A percentile compares a stretch with the other conserved stretches of the same genome.
These are phyloP conservation scores for Theristicus caerulescens DNA, from an alignment of 2,113 vertebrate species.

Conservation along the genomic window DNA sequence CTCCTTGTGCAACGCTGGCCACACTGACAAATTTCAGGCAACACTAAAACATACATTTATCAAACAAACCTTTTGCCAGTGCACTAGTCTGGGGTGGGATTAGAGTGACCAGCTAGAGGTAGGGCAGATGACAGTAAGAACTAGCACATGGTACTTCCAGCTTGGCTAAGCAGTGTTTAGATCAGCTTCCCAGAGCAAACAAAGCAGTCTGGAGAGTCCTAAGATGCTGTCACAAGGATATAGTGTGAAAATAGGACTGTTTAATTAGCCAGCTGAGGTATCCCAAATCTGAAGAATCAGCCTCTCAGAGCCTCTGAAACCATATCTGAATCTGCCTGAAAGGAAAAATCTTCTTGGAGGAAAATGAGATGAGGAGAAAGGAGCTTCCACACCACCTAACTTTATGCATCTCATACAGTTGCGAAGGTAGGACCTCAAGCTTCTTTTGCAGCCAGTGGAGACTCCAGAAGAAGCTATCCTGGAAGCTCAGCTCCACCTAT, in stretches of 20 bases:
- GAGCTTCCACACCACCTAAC: not conserved
- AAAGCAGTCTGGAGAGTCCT: not conserved
- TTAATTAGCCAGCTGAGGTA: not conserved
- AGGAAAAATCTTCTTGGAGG: not conserved
- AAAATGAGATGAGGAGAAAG: not conserved
- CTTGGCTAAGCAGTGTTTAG: not conserved
- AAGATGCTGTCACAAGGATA: not conserved
- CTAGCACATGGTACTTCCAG: not conserved
- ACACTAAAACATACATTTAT: not conserved
- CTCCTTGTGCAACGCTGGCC: not conserved
- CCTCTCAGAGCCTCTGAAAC: not conserved
- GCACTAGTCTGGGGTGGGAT: not conserved
- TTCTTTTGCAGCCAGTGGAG: not conserved
- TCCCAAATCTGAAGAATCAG: not conserved
- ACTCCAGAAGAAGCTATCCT: not conserved
- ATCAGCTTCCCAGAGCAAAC: not conserved
- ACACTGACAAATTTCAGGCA: not conserved
- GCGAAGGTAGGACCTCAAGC: not conserved
- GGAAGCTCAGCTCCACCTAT: not conserved
- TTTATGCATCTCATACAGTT: not conserved
- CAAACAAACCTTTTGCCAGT: not conserved
- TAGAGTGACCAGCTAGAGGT: not conserved
- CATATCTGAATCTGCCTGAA: not conserved
- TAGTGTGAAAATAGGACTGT: not conserved
- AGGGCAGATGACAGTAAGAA: not conserved